Percentiles rank a stretch among this genome's conserved stretches.
Conservation (phyloP, 1,140 invertebrate genomes). For the Mactra quadrangularis region DNA sequence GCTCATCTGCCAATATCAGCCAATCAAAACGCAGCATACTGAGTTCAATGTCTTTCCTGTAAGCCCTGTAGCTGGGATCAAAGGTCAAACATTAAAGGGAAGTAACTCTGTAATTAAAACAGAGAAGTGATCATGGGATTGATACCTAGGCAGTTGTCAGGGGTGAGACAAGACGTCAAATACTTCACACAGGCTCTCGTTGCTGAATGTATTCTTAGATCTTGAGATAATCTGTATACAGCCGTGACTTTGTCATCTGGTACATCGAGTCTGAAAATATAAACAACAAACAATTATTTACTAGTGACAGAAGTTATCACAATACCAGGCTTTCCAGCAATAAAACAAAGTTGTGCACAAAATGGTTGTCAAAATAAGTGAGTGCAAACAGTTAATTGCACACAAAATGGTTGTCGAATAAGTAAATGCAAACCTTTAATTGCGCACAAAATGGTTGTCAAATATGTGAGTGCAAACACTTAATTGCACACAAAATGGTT, state of each 20-base stretch:
- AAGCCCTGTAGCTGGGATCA: constrained; percentile 55
- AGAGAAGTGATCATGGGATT: constrained; percentile 16
- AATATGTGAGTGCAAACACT: too few relatives aligned
- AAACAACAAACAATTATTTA: too few relatives aligned
- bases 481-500: too few relatives aligned
- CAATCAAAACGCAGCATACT: constrained; percentile 10
- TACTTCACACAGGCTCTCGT: constrained; percentile 88
- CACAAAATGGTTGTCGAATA: too few relatives aligned
- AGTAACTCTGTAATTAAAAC: constrained; percentile 44
- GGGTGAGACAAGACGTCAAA: constrained; percentile 87
- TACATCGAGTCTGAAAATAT: constrained; percentile 85
- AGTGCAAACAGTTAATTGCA: too few relatives aligned
- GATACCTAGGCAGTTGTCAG: constrained; percentile 88
- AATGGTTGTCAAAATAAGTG: too few relatives aligned
- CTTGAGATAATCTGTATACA: constrained; percentile 89
- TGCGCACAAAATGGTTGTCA: too few relatives aligned
- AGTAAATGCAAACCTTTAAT: too few relatives aligned
- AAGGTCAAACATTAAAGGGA: constrained; percentile 59
- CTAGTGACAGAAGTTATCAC: too few relatives aligned
- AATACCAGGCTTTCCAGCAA: too few relatives aligned
- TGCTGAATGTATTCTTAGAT: constrained; percentile 89
- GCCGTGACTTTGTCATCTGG: constrained; percentile 87
- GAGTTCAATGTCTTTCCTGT: constrained; percentile 35
- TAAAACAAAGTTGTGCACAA: too few relatives aligned
- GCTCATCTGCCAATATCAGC: background rate